Base-by-base conservation (phyloP, 2,113 vertebrate genomes). In the Boulengeromyrus knoepffleri region DNA sequence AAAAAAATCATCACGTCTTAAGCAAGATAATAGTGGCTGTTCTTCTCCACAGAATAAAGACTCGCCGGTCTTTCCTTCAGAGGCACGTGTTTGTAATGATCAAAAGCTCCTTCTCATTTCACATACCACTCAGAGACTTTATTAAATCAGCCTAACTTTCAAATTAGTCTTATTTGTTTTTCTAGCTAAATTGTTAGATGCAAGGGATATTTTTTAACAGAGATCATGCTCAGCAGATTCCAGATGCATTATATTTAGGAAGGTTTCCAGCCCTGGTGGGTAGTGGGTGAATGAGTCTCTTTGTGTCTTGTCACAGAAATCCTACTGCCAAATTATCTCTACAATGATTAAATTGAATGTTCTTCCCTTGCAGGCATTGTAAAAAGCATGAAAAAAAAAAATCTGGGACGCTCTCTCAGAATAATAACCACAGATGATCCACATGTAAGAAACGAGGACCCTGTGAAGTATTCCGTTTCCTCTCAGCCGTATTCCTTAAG, bases 401-500 rank as follows among this genome's bases (percentile, higher is more conserved):
- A 80, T 84, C 74, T 90, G 89, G 74, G 89, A 90, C 52, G 19
- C 24, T 50, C 86, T 90, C 89, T 46, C 49, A 31, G 87, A 90
- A 90, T 87, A 90, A 86, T 87, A 90, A 70, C 36, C 42, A 84
- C 50, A n/a, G 83, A 90, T n/a, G 47, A 70, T 90, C 56, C 85
- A 36, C 42, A 87, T 31, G 86, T 70, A 87, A 52, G 58, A 52
- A 24, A 70, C 0, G n/a, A 31, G 84, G 45, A 50, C 6, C 62
- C 27, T 70, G 62, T 70, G 27, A 70, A 13, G 62, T 27, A 4
- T 70, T 70, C 1, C 10, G 10, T 70, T 70, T 70, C 62, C 62
- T 70, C n/a, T 70, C 36, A 42, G 5, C 36, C 15, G 31, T 42
- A 80, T 39, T 80, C 74, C 74, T 7, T 7, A 80, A 80, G 36